Conservation (phyloP, 2,888 invertebrate genomes). For the Phyllotreta cruciferae region DNA sequence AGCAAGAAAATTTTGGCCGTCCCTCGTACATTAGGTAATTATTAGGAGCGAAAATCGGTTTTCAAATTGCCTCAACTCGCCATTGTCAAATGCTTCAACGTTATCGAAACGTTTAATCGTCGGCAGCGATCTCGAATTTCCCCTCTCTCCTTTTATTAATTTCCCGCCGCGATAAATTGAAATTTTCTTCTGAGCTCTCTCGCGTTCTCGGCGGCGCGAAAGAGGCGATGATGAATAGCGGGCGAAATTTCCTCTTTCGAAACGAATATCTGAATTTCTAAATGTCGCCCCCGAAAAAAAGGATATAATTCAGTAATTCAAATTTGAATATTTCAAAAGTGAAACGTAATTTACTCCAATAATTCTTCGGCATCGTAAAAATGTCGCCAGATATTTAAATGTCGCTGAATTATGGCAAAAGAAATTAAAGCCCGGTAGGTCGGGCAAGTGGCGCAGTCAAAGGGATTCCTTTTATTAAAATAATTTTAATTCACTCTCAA, state of each 20-base stretch:
- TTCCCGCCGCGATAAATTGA: constrained; percentile 17
- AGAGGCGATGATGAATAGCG: constrained; percentile 27
- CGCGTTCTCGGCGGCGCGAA: constrained; percentile 8
- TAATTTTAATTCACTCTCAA: no score
- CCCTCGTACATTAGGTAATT: not conserved
- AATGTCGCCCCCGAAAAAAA: constrained; percentile 43
- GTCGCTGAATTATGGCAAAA: constrained; percentile 55
- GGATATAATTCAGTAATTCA: constrained; percentile 54
- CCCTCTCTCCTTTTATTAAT: constrained; percentile 3
- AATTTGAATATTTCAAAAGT: constrained; percentile 56
- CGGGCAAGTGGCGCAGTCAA: constrained; percentile 29
- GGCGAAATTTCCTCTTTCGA: constrained; percentile 33
- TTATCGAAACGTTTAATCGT: not conserved
- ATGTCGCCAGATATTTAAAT: constrained; percentile 56
- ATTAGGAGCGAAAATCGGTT: not conserved
- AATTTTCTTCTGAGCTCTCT: not conserved
- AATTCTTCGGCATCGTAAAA: constrained; percentile 56
- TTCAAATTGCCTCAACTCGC: not conserved
- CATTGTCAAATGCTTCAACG: not conserved
- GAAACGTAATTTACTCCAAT: constrained; percentile 56
- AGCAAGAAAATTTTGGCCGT: no score
- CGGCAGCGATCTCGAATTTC: no score
- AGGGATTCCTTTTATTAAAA: no score
- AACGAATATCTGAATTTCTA: constrained; percentile 47
- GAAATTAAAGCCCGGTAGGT: constrained; percentile 56